Evolutionary conservation across 1,140 invertebrate genomes (phyloP).

Genomic region (Cotesia chilonis): DNA sequence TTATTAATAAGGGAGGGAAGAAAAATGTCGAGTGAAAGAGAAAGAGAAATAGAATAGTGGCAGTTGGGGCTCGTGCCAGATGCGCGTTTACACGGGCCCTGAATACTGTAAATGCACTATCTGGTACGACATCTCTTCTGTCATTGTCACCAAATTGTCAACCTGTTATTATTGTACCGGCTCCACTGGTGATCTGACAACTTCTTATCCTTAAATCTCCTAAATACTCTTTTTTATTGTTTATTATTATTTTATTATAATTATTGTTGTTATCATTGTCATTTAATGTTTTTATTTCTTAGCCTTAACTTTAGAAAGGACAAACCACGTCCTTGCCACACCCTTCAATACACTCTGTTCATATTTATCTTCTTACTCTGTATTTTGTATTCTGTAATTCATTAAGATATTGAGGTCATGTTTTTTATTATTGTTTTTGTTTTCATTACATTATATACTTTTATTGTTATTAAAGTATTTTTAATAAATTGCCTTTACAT

Average conservation of each 20-base stretch:
- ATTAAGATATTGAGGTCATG: conserved; percentile 12
- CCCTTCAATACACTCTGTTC: conserved; percentile 8
- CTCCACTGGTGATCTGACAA: conserved; percentile 3
- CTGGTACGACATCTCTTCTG: conserved; percentile 92
- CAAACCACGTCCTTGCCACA: conserved; percentile 25
- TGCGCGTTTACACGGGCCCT: conserved; percentile 91
- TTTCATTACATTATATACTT: background rate
- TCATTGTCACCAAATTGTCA: conserved; percentile 56
- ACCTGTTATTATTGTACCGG: background rate
- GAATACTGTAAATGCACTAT: conserved; percentile 99
- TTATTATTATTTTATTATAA: background rate
- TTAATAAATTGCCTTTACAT: too few relatives aligned
- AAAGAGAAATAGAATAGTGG: conserved; percentile 46
- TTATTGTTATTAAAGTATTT: too few relatives aligned
- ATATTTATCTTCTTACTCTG: background rate
- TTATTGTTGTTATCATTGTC: too few relatives aligned
- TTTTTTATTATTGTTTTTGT: background rate
- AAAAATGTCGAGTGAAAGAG: conserved; percentile 3
- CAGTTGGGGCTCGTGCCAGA: conserved; percentile 90
- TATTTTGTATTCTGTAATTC: background rate
- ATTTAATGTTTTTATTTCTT: too few relatives aligned
- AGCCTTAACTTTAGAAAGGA: background rate
- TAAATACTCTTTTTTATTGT: conserved; percentile 30
- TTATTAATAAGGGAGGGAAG: background rate
- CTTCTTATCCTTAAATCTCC: background rate